These are phyloP conservation scores for Crotalus tigris DNA, from an alignment of 2,113 vertebrate species.

Conservation along the genomic window DNA sequence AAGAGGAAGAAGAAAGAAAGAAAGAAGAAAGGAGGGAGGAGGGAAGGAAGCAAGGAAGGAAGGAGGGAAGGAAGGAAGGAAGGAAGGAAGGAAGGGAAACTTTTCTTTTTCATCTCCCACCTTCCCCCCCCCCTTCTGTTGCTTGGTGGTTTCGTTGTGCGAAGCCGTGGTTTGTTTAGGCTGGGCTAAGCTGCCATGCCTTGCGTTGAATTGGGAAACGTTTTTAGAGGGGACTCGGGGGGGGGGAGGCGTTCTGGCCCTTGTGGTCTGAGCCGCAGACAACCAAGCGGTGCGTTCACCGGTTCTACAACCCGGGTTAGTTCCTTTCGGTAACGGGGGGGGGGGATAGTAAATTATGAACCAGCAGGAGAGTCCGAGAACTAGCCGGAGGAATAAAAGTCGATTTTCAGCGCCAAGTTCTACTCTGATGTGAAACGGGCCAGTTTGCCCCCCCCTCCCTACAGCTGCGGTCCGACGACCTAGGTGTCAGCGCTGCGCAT, in stretches of 20 bases:
- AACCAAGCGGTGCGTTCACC: not conserved
- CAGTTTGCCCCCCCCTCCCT: not conserved
- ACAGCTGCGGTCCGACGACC: not conserved
- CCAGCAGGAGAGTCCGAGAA: not conserved
- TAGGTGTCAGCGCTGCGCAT: not conserved
- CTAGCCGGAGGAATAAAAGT: not conserved
- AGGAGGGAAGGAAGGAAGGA: too few relatives aligned
- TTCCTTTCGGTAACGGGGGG: not conserved
- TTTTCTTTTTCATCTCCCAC: too few relatives aligned
- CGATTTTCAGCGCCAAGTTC: not conserved
- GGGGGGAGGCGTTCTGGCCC: not conserved
- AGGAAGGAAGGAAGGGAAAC: not conserved
- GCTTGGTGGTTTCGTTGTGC: not conserved
- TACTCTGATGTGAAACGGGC: not conserved
- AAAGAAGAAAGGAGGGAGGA: too few relatives aligned
- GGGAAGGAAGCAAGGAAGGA: too few relatives aligned
- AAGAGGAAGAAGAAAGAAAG: too few relatives aligned
- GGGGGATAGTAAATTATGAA: not conserved
- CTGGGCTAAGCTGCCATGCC: not conserved
- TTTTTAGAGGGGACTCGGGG: not conserved
- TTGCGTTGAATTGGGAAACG: not conserved
- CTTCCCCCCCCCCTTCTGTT: not conserved
- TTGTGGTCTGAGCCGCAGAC: not conserved
- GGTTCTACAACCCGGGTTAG: not conserved
- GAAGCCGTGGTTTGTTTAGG: not conserved